Conservation (phyloP, 2,888 invertebrate species). For the Latrodectus hesperus region DNA sequence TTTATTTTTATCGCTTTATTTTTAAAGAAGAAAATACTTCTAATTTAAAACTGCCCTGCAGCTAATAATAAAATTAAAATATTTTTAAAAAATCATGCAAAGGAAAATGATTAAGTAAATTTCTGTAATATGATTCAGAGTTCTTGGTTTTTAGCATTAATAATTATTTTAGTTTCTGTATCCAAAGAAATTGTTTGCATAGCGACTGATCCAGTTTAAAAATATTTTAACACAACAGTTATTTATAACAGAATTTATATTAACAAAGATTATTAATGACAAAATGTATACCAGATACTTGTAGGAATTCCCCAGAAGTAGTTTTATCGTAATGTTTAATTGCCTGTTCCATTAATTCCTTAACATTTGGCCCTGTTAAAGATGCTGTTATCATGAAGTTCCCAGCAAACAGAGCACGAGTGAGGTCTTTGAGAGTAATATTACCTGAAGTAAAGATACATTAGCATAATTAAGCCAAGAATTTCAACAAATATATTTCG, state of each 20-base stretch:
- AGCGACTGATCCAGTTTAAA: too few relatives aligned
- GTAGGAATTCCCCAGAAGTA: conserved; percentile 84
- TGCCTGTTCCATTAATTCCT: conserved; percentile 82
- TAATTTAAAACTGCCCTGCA: too few relatives aligned
- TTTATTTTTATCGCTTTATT: too few relatives aligned
- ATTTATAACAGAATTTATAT: neutral
- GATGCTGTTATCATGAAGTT: conserved; percentile 81
- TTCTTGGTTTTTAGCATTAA: too few relatives aligned
- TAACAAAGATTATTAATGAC: neutral
- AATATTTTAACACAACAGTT: too few relatives aligned
- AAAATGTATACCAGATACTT: conserved; percentile 82
- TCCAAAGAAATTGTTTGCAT: too few relatives aligned
- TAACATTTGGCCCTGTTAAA: conserved; percentile 81
- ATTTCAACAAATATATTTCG: neutral
- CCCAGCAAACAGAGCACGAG: conserved; percentile 85
- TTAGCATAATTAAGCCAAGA: neutral
- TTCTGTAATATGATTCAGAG: too few relatives aligned
- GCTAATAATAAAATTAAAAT: too few relatives aligned
- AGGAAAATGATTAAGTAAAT: too few relatives aligned
- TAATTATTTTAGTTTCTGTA: too few relatives aligned
- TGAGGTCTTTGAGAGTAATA: conserved; percentile 83
- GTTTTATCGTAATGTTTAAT: conserved; percentile 78
- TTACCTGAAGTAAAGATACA: conserved; percentile 77
- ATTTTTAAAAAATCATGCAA: too few relatives aligned
- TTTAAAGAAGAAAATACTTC: too few relatives aligned